Percentiles rank a stretch among this genome's conserved stretches.
These are phyloP conservation scores for Melozone crissalis DNA, from an alignment of 2,113 vertebrate species.

Conservation along the genomic window DNA sequence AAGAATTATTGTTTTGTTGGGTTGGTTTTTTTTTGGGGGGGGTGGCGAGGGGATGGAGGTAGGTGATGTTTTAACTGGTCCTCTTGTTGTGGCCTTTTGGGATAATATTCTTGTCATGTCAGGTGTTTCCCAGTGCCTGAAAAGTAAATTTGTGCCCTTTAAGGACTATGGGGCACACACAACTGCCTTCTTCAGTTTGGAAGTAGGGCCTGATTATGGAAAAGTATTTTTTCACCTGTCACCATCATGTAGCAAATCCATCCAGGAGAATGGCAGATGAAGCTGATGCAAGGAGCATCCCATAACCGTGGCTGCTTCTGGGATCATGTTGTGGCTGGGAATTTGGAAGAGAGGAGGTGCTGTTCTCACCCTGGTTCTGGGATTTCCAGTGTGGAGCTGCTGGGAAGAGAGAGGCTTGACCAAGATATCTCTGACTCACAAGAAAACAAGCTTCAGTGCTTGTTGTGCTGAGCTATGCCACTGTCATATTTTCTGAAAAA, in stretches of 20 bases:
- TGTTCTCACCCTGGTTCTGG: not conserved
- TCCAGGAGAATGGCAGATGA: not conserved
- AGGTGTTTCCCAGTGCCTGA: not conserved
- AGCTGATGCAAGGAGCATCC: not conserved
- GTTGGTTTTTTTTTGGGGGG: not conserved
- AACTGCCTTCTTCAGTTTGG: not conserved
- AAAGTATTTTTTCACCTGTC: not conserved
- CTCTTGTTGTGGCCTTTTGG: not conserved
- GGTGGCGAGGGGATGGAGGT: too few species aligned
- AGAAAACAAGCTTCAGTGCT: not conserved
- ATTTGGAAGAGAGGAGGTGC: accelerated
- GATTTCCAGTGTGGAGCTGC: not conserved
- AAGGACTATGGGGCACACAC: too few species aligned
- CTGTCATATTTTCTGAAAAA: too few species aligned
- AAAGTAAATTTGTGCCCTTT: not conserved
- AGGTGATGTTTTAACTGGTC: not conserved
- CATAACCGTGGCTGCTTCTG: not conserved
- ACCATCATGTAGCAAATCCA: not conserved
- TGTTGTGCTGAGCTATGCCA: not conserved
- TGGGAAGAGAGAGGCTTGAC: not conserved
- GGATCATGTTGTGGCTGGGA: not conserved
- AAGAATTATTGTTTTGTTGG: not conserved
- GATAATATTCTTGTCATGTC: not conserved
- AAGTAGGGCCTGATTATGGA: accelerated
- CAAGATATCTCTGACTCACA: not conserved